Evolutionary conservation across 2,888 invertebrate genomes (phyloP), one percentile per base, ranked within the genome.

Genomic region (Drosophila mercatorum): DNA sequence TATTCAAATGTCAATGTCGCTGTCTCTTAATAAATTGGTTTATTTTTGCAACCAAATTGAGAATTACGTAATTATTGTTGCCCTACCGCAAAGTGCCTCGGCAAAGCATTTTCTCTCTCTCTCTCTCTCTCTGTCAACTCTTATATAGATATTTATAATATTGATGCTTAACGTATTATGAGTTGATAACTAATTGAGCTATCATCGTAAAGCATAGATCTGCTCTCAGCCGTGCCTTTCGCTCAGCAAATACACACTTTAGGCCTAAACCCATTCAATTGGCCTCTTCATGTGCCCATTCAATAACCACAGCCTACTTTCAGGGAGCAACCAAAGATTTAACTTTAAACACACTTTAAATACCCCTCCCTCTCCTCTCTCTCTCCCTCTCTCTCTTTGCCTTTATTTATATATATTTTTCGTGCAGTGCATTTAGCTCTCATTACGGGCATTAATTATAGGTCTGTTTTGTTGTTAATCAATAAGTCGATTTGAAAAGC

Each of bases 401-500:
- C 2, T 5, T 26, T 28, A 43, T 14, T 10, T 26, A 31, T 22
- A 38, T 8, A 12, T 52, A 17, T 22, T 17, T 6, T 7, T 22
- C 2, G 2, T 36, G 52, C 49, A 17, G 2, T 36, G 40, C 55
- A 41, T n/a, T 26, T 14, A 17, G 56, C 34, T 7, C 34, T 40
- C 22, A 34, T 10, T 36, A 31, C 12, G 10, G 10, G 53, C 44
- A 36, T 53, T 52, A 53, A 34, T 52, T 52, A 31, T 26, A 12
- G 34, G 31, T n/a, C 0, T 7, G 43, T 22, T 31, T 36, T 3
- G 41, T 3, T 3, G 41, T 28, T 28, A 66, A 62, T 53, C 77
- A 76, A 66, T 77, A 72, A 76, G 68, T 60, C 68, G 53, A 68
- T 58, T 44, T 53, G 62, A 56, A 74, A 57, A 75, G 68, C 60